Conservation (phyloP, 2,797 vertebrate genomes). For the Gymnothorax javanicus region DNA sequence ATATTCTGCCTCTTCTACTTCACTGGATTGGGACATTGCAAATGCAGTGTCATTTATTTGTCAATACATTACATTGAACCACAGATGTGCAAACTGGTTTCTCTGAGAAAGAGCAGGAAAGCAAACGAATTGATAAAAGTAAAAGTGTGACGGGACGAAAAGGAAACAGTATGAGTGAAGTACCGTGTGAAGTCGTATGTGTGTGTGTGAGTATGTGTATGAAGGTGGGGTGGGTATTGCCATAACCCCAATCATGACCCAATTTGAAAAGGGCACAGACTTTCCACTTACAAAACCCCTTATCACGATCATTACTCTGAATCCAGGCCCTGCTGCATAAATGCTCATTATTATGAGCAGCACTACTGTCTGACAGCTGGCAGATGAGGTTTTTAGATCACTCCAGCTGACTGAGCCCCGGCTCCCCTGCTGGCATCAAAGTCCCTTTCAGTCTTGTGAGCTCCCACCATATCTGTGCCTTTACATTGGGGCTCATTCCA, state of each 20-base stretch:
- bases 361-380: background rate
- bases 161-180: too few relatives aligned
- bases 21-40: too few relatives aligned
- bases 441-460: background rate
- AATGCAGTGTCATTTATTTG: too few relatives aligned
- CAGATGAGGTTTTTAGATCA: background rate
- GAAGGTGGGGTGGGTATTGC: slow-evolving; percentile 30
- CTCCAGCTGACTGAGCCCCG: background rate
- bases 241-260: slow-evolving; percentile 60
- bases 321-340: background rate
- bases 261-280: slow-evolving; percentile 51
- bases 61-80: too few relatives aligned
- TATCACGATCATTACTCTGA: slow-evolving; percentile 62
- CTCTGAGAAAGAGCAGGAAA: too few relatives aligned
- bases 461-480: background rate
- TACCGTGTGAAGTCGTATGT: background rate
- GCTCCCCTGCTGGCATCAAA: background rate
- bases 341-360: background rate
- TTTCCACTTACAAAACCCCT: slow-evolving; percentile 53
- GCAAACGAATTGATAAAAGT: too few relatives aligned
- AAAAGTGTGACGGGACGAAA: too few relatives aligned
- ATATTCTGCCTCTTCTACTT: too few relatives aligned
- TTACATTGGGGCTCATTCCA: too few relatives aligned
- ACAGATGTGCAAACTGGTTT: too few relatives aligned
- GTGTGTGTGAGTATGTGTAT: background rate